Conservation (phyloP, 2,888 invertebrate species). For the Orthosia gracilis region DNA sequence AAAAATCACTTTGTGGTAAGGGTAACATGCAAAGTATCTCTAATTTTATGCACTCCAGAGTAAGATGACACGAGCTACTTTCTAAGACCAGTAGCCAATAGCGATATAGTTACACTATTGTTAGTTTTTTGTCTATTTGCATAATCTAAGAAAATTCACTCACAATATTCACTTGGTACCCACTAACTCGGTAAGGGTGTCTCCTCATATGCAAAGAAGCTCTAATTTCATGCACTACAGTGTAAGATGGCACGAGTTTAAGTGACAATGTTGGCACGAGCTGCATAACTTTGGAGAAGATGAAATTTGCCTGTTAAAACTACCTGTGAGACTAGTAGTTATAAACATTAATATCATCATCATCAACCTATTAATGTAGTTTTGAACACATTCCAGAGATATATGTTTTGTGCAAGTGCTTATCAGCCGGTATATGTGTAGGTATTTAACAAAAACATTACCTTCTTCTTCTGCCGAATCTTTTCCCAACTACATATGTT, state of each 20-base stretch:
- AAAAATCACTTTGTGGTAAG: conserved; percentile 15
- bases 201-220: conserved; percentile 50
- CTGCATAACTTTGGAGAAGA: conserved; percentile 43
- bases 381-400: background rate
- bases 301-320: background rate
- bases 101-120: background rate
- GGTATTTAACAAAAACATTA: too few relatives aligned
- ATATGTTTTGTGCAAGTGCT: background rate
- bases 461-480: too few relatives aligned
- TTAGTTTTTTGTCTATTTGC: conserved; percentile 30
- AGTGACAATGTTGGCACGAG: too few relatives aligned
- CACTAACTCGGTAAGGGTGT: conserved; percentile 44
- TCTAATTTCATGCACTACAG: too few relatives aligned
- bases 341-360: too few relatives aligned
- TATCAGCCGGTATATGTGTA: too few relatives aligned
- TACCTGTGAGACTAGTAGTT: too few relatives aligned
- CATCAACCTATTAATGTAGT: too few relatives aligned
- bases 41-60: conserved; percentile 40
- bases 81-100: conserved; percentile 9
- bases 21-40: conserved; percentile 47
- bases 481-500: too few relatives aligned
- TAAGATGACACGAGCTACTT: conserved; percentile 30
- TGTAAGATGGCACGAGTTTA: too few relatives aligned
- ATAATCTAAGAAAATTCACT: conserved; percentile 34
- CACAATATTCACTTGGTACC: conserved; percentile 27